Evolutionary conservation across 2,888 invertebrate species (phyloP).

Genomic region (Hirtodrosophila confusa): DNA sequence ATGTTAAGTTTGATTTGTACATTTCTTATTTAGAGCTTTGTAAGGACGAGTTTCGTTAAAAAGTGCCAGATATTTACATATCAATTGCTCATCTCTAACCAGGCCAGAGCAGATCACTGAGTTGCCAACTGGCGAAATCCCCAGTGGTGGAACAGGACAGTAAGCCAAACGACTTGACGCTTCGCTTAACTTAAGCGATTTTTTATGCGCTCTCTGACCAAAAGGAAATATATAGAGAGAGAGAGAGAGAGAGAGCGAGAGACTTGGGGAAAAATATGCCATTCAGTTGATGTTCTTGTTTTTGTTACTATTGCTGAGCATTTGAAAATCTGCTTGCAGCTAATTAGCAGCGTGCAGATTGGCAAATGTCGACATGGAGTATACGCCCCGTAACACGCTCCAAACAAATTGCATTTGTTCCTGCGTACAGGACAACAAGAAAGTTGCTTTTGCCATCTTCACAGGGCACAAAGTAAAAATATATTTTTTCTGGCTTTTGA

Average conservation of each 20-base stretch:
- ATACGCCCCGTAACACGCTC: conserved; percentile 64
- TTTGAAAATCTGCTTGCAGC: conserved; percentile 69
- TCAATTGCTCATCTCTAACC: conserved; percentile 56
- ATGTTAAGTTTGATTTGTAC: too few relatives aligned
- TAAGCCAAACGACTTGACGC: conserved; percentile 77
- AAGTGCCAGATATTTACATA: conserved; percentile 30
- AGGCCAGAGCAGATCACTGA: conserved; percentile 63
- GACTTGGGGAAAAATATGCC: conserved; percentile 41
- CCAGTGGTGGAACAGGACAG: conserved; percentile 51
- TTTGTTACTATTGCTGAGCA: conserved; percentile 18
- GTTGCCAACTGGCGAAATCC: conserved; percentile 79
- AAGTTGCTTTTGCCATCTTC: conserved; percentile 18
- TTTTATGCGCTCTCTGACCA: conserved; percentile 63
- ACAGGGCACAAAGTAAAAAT: conserved; percentile 37
- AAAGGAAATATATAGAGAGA: conserved; percentile 24
- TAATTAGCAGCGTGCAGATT: conserved; percentile 67
- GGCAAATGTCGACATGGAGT: conserved; percentile 73
- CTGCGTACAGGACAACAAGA: conserved; percentile 4
- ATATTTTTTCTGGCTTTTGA: conserved; percentile 36
- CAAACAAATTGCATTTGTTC: conserved; percentile 63
- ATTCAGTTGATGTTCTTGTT: conserved; percentile 37
- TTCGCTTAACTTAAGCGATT: conserved; percentile 80
- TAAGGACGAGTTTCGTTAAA: too few relatives aligned
- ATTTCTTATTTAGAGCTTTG: too few relatives aligned
- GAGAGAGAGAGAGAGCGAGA: neutral